Base-by-base conservation (phyloP, 2,888 invertebrate species). In the Brachyptera putata region DNA sequence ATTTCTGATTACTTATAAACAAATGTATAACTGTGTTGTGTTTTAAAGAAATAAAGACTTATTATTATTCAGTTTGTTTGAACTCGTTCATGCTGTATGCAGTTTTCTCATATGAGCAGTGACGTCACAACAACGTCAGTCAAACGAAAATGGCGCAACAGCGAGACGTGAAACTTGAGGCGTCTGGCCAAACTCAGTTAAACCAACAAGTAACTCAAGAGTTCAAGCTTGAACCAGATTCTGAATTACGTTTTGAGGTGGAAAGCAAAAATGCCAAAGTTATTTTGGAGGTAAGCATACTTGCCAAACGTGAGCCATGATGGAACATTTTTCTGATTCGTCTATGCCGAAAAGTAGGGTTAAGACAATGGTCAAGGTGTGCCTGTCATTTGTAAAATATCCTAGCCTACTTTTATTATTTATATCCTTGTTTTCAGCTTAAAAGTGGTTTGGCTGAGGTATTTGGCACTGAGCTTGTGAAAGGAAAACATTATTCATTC, bases 381-480 rank as follows among this genome's bases (percentile, higher is more conserved):
- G 3, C 11, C 18, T 22, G 49, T 16, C 37, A 49, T 41, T 57
- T 18, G n/a, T n/a, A n/a, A n/a, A n/a, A n/a, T n/a, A n/a, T n/a
- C n/a, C n/a, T n/a, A n/a, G 60, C 3, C 37, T 41, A 7, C 21
- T 30, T 57, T 24, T 24, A 14, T 57, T 22, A 22, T 46, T 53
- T 4, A 39, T 14, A 56, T n/a, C 1, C 18, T 46, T 49, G 49
- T 61, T 46, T 71, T 37, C 73, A 95, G 87, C 78, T 99, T 63
- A 86, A 91, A 71, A 86, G 83, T 69, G 98, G 98, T 1, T 84
- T 88, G 69, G 97, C 96, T 0, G 99, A 99, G 78, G 83, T 98
- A 43, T 99, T 98, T 77, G 99, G 98, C 1, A 94, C 96, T 0
- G 98, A 98, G 75, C 73, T 99, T 61, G 92, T 95, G 0, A 91